Conservation (phyloP, 1,140 invertebrate species). For the Papilio polyxenes region DNA sequence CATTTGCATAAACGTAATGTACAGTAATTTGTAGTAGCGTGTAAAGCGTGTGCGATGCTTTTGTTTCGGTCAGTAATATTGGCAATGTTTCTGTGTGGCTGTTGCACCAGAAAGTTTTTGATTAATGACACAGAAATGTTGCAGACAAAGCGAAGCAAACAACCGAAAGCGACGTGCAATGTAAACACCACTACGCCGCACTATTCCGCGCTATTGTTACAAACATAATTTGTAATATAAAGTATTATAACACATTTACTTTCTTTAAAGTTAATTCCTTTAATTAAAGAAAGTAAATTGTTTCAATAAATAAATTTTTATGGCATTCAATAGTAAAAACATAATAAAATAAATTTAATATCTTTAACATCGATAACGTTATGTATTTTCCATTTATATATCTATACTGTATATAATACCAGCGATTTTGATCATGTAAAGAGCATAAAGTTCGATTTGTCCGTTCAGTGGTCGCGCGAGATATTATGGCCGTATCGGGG, state of each 20-base stretch:
- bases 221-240: not conserved
- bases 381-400: not conserved
- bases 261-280: not conserved
- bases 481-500: conserved; percentile 8
- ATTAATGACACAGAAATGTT: conserved; percentile 29
- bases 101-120: conserved; percentile 23
- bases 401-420: not conserved
- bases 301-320: too few species aligned
- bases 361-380: not conserved
- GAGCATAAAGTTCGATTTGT: conserved; percentile 18
- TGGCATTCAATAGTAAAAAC: too few species aligned
- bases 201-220: not conserved
- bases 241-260: not conserved
- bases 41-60: not conserved
- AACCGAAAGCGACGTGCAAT: conserved; percentile 10
- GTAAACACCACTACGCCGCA: conserved; percentile 7
- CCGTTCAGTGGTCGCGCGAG: conserved; percentile 3
- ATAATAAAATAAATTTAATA: not conserved
- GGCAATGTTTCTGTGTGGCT: conserved; percentile 19
- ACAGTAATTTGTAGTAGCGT: not conserved
- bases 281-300: too few species aligned
- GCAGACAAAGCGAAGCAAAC: conserved; percentile 22
- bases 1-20: not conserved
- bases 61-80: conserved; percentile 23
- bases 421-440: conserved; percentile 18